Base-by-base conservation (phyloP, 2,888 invertebrate genomes). In the Gnatocerus cornutus region DNA sequence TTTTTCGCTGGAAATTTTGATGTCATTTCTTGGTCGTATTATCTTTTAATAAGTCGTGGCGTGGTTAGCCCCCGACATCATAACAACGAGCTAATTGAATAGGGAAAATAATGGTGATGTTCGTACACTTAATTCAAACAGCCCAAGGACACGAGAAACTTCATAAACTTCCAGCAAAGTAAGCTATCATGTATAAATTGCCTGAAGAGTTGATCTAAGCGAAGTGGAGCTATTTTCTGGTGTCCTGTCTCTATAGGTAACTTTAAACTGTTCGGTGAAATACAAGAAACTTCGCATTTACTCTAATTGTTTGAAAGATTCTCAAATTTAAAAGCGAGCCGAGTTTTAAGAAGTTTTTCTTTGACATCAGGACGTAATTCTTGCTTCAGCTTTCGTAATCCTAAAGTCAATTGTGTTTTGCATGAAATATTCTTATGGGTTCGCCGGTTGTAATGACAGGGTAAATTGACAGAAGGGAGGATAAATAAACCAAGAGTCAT, bases 401-500 rank as follows among this genome's bases (percentile, higher is more conserved):
- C 9, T 27, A 16, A 37, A 63, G 41, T 46, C 37, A 30, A 48
- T 46, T 64, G 55, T 30, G 63, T 63, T 41, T 64, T 64, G 52
- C 53, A 64, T 64, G 53, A 53, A 64, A 64, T 55, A 43, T 64
- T 64, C 53, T 55, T 53, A 53, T 55, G 53, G 8, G 29, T 46
- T 46, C 46, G 13, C 59, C 33, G 21, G 56, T 56, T 53, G 46
- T 58, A 67, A 68, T 55, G 68, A 68, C 68, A 55, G 67, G 70
- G 69, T 63, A 71, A 74, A 74, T 71, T 70, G 73, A 73, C 71
- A 68, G 63, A 72, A 72, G 63, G 61, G 70, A 45, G 72, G 62
- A 73, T 75, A 75, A 75, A 75, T 75, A 75, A 75, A 71, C 61
- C 71, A 66, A 55, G 68, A 71, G 71, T 71, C 71, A 72, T 73